These are phyloP conservation scores for Aphrocallistes beatrix DNA, from an alignment of 37 sponge, comb jelly and placozoan species.

Conservation along the genomic window DNA sequence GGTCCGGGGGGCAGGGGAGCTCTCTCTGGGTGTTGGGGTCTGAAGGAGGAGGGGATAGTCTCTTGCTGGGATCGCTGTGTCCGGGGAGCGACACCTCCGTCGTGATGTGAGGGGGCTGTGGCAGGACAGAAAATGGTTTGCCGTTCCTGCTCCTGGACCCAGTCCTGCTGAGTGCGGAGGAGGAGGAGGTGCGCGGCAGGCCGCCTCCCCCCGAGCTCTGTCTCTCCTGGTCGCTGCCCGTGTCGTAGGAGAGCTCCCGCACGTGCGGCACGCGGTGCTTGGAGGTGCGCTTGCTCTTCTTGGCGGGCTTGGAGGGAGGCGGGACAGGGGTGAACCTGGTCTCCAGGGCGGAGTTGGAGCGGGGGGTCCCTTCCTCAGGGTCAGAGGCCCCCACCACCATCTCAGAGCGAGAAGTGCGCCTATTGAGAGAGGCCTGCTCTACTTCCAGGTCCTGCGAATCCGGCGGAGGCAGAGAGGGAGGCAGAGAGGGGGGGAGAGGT, in stretches of 20 bases:
- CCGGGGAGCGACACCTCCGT: neutral
- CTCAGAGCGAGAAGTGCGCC: neutral
- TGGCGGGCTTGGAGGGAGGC: neutral
- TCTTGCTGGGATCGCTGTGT: neutral
- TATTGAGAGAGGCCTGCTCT: neutral
- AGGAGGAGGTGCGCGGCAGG: neutral
- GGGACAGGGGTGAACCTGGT: neutral
- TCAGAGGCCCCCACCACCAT: neutral
- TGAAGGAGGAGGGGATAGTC: neutral
- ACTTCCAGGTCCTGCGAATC: neutral
- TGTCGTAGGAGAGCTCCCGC: neutral
- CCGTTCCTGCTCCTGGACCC: neutral
- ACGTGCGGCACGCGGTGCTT: neutral
- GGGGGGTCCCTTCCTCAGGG: neutral
- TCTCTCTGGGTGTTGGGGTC: neutral
- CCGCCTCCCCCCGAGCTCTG: neutral
- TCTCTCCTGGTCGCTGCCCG: constrained; percentile 1
- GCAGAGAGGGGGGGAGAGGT: neutral
- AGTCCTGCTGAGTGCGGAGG: neutral
- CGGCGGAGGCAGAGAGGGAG: neutral
- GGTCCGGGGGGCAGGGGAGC: neutral
- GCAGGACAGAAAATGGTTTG: neutral
- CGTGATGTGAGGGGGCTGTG: neutral
- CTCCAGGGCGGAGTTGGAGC: neutral
- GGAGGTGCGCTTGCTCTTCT: constrained; percentile 1